Evolutionary conservation across 2,113 vertebrate species (phyloP).

Genomic region (Scolopax mira): DNA sequence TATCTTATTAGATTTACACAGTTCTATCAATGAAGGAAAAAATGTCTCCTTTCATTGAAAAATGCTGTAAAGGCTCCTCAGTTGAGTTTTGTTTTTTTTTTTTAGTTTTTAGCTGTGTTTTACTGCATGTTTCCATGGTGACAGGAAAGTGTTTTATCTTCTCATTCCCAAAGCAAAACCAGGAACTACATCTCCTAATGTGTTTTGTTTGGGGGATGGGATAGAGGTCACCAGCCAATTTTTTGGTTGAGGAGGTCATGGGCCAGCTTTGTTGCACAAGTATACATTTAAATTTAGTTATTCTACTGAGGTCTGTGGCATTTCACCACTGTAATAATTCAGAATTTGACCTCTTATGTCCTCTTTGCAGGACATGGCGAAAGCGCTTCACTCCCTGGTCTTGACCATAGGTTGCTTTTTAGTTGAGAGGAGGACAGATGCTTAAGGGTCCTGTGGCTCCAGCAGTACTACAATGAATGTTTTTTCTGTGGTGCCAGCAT

Average conservation of each 20-base stretch:
- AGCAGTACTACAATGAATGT: neutral
- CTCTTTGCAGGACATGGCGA: neutral
- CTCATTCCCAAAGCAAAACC: neutral
- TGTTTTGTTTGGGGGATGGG: slow-evolving; percentile 14
- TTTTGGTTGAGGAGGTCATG: neutral
- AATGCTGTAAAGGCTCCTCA: neutral
- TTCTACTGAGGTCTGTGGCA: slow-evolving; percentile 1
- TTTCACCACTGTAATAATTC: neutral
- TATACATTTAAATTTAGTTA: neutral
- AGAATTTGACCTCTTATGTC: neutral
- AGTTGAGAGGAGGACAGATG: neutral
- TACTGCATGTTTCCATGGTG: neutral
- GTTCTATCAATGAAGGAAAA: neutral
- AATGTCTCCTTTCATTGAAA: neutral
- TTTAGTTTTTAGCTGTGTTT: slow-evolving; percentile 21
- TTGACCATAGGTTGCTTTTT: neutral
- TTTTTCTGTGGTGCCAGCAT: neutral
- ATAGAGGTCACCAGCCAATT: neutral
- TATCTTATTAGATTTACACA: slow-evolving; percentile 5
- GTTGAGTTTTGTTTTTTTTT: slow-evolving; percentile 13
- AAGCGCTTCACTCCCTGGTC: rapidly evolving
- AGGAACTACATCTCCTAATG: neutral
- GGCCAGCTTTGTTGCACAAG: slow-evolving; percentile 17
- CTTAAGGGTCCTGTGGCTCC: neutral
- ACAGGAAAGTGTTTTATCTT: slow-evolving; percentile 5